phyloP scores from a whole-genome alignment of 2,888 invertebrate genomes.

The Nephrotoma appendiculata region DNA sequence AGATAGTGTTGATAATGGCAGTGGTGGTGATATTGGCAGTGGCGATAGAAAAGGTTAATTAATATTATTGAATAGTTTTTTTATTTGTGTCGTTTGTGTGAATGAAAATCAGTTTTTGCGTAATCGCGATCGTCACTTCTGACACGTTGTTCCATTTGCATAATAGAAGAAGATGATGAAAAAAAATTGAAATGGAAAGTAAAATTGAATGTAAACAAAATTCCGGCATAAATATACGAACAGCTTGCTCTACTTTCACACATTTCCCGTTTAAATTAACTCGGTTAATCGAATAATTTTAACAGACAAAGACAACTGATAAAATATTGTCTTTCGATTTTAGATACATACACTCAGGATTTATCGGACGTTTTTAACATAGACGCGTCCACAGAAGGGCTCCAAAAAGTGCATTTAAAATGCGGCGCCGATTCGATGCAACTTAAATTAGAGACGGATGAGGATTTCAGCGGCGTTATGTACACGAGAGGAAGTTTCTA shows the following conservation, averaged over 20 bases:
- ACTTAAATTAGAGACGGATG: slow-evolving; percentile 35
- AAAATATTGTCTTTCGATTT: neutral
- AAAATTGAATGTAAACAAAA: neutral
- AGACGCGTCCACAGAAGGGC: slow-evolving; percentile 39
- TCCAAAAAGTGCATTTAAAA: slow-evolving; percentile 39
- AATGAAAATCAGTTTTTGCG: neutral
- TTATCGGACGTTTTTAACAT: slow-evolving; percentile 40
- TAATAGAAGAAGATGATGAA: neutral
- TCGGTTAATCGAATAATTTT: no score
- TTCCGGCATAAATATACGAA: no score
- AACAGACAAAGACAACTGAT: no score
- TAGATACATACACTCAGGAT: slow-evolving; percentile 37
- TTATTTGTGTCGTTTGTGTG: neutral
- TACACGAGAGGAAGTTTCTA: slow-evolving; percentile 47
- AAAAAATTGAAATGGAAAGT: neutral
- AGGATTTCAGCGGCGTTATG: slow-evolving; percentile 44
- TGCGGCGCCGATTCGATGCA: slow-evolving; percentile 43
- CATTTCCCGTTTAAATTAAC: no score
- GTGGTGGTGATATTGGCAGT: neutral
- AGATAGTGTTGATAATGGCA: neutral
- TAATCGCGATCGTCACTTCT: neutral
- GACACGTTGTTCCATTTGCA: neutral
- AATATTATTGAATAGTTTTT: neutral
- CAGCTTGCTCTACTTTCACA: no score
- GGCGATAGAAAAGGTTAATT: neutral